Conservation (phyloP, 1,140 invertebrate species). For the Meloidogyne hapla region DNA sequence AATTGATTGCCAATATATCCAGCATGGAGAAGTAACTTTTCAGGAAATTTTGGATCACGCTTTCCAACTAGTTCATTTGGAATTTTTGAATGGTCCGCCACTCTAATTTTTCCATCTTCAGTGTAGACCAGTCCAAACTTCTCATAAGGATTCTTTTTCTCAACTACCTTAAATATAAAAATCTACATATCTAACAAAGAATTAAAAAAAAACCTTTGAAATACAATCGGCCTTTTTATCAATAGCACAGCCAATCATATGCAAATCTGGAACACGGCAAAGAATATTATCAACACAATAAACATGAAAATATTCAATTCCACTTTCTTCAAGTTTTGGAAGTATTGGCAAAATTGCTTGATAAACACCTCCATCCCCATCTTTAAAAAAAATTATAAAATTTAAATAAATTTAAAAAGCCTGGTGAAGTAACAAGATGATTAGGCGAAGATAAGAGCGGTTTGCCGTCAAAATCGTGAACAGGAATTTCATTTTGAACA, state of each 20-base stretch:
- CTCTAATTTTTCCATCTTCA: slow-evolving; percentile 60
- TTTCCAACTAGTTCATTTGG: slow-evolving; percentile 80
- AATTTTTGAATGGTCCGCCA: slow-evolving; percentile 97
- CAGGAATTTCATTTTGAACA: slow-evolving; percentile 87
- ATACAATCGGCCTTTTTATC: slow-evolving; percentile 84
- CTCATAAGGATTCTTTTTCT: slow-evolving; percentile 84
- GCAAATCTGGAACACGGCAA: slow-evolving; percentile 93
- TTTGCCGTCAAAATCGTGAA: slow-evolving; percentile 72
- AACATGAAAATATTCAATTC: too few relatives aligned
- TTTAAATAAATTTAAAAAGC: slow-evolving; percentile 48
- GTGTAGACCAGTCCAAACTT: slow-evolving; percentile 83
- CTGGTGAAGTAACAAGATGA: slow-evolving; percentile 78
- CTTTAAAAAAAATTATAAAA: slow-evolving; percentile 64
- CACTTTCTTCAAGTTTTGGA: too few relatives aligned
- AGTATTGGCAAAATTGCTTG: too few relatives aligned
- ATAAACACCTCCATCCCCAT: too few relatives aligned
- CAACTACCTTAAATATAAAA: slow-evolving; percentile 76
- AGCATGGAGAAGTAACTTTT: slow-evolving; percentile 81
- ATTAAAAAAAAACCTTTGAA: slow-evolving; percentile 80
- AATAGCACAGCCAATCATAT: slow-evolving; percentile 92
- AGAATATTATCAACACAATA: slow-evolving; percentile 99
- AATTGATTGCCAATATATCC: slow-evolving; percentile 99
- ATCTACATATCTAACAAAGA: too few relatives aligned
- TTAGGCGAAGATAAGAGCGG: slow-evolving; percentile 1
- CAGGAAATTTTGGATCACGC: slow-evolving; percentile 72